These are phyloP conservation scores for Gorsachius magnificus DNA, from an alignment of 2,797 vertebrate genomes.

Conservation along the genomic window DNA sequence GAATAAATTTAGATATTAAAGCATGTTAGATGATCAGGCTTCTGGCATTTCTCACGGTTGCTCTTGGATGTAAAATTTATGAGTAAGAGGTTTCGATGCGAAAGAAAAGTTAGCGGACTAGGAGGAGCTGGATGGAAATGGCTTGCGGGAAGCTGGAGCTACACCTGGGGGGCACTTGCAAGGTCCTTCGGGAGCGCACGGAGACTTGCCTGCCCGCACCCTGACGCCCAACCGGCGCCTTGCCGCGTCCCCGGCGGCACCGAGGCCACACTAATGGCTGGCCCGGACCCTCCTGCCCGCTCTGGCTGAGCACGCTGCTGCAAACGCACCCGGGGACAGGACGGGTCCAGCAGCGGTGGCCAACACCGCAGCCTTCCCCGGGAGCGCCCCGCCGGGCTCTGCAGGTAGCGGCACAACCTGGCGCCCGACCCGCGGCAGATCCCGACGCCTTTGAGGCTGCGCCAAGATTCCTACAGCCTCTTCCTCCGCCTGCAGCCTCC, in stretches of 20 bases:
- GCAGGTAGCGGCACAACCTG: not conserved
- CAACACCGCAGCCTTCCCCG: not conserved
- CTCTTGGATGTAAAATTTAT: constrained; percentile 39
- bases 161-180: not conserved
- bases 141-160: constrained; percentile 37
- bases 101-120: constrained; percentile 14
- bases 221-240: not conserved
- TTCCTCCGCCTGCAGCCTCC: not conserved
- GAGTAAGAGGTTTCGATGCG: constrained; percentile 35
- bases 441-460: not conserved
- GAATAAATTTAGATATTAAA: constrained; percentile 35
- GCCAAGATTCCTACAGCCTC: not conserved
- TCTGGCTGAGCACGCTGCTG: not conserved
- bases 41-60: constrained; percentile 37
- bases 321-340: not conserved
- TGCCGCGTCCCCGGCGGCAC: not conserved
- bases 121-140: constrained; percentile 52
- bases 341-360: no score
- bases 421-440: not conserved
- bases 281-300: no score
- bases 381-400: not conserved
- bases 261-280: not conserved
- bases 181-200: not conserved
- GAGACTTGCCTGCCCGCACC: not conserved
- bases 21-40: constrained; percentile 43